phyloP scores from a whole-genome alignment of 1,140 invertebrate genomes.

The Pachypsylla venusta region DNA sequence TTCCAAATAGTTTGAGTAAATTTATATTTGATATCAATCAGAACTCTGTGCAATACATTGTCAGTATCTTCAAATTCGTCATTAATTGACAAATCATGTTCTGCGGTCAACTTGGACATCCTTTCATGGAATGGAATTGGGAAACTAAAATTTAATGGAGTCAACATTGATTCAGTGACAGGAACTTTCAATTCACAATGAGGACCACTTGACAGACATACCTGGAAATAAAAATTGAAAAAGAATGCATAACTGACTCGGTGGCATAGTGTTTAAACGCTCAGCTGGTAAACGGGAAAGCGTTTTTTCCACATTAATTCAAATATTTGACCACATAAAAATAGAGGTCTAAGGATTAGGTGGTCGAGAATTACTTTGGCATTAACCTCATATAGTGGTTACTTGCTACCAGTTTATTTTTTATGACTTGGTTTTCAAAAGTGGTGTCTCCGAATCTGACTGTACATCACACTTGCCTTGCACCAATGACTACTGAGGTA shows the following conservation, averaged over 20 bases:
- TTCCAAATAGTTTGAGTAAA: neutral
- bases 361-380: neutral
- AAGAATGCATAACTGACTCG: neutral
- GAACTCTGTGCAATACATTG: neutral
- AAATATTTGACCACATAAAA: neutral
- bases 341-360: neutral
- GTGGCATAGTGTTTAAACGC: neutral
- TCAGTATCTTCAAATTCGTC: neutral
- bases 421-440: too few relatives aligned
- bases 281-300: neutral
- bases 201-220: neutral
- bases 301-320: neutral
- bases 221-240: neutral
- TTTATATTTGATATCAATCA: neutral
- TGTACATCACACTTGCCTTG: too few relatives aligned
- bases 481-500: too few relatives aligned
- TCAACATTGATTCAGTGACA: neutral
- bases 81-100: neutral
- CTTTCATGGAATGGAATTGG: neutral
- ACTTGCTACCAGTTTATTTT: neutral
- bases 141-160: neutral
- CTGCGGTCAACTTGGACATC: neutral
- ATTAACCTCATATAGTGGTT: neutral
- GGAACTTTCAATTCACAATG: neutral
- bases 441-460: too few relatives aligned